Percentiles rank a stretch among this genome's conserved stretches.
Conservation (phyloP, 2,113 vertebrate genomes). For the Manacus vitellinus region DNA sequence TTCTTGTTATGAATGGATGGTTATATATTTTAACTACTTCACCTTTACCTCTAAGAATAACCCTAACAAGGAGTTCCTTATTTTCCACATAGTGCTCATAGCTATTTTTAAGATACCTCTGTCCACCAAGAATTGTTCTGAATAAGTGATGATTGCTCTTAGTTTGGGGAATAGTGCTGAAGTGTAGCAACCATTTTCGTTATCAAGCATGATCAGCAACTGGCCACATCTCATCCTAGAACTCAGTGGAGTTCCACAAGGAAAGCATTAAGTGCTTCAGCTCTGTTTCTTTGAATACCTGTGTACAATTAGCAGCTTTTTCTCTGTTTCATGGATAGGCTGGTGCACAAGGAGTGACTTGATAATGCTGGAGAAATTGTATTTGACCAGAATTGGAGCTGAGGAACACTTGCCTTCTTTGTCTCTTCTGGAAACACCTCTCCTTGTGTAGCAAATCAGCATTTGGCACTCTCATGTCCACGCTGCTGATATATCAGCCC, state of each 20-base stretch:
- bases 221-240: neutral
- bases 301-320: neutral
- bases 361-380: neutral
- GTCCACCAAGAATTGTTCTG: neutral
- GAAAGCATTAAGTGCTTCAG: neutral
- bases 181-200: neutral
- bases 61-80: neutral
- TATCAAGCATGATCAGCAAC: neutral
- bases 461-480: neutral
- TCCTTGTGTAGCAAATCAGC: neutral
- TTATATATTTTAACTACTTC: slow-evolving; percentile 27
- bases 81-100: neutral
- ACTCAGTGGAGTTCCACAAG: neutral
- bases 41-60: neutral
- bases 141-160: neutral
- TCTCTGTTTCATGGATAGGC: neutral
- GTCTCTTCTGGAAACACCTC: neutral
- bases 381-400: neutral
- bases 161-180: neutral
- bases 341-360: neutral
- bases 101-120: neutral
- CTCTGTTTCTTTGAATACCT: neutral
- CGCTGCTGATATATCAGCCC: neutral
- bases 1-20: slow-evolving; percentile 42
- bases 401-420: neutral